Conservation (phyloP, 2,113 vertebrate genomes). For the Gnathonemus longibarbis region DNA sequence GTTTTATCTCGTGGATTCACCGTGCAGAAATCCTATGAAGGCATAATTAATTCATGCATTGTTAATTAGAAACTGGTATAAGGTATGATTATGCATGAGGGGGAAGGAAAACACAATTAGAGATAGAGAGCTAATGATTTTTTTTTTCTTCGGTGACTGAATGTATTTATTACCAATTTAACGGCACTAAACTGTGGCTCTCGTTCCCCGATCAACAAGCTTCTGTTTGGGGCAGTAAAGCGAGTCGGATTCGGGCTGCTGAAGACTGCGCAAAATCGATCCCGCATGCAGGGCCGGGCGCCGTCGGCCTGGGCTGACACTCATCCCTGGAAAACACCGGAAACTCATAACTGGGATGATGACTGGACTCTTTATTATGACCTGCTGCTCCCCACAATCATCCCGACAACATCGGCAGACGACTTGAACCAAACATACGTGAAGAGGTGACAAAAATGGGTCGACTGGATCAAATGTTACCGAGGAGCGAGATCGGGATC, state of each 20-base stretch:
- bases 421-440: background rate
- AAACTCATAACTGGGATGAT: background rate
- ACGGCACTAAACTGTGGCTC: constrained; percentile 28
- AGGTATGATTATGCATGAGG: constrained; percentile 60
- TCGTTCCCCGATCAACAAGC: constrained; percentile 11
- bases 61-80: constrained; percentile 64
- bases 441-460: background rate
- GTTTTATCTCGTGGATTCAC: constrained; percentile 69
- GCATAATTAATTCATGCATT: constrained; percentile 78
- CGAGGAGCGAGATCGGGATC: background rate
- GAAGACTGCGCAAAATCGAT: constrained; percentile 8
- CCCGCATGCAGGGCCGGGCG: background rate
- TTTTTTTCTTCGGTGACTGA: constrained; percentile 46
- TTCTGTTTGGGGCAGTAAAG: background rate
- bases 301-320: background rate
- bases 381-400: background rate
- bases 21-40: constrained; percentile 66
- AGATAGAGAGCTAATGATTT: constrained; percentile 68
- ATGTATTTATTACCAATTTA: constrained; percentile 52
- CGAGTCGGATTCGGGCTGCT: background rate
- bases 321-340: background rate
- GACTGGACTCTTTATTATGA: background rate
- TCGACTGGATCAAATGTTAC: background rate
- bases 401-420: background rate
- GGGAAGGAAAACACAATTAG: constrained; percentile 66